phyloP scores from a whole-genome alignment of 2,888 invertebrate species.

The Dryocosmus kuriphilus region DNA sequence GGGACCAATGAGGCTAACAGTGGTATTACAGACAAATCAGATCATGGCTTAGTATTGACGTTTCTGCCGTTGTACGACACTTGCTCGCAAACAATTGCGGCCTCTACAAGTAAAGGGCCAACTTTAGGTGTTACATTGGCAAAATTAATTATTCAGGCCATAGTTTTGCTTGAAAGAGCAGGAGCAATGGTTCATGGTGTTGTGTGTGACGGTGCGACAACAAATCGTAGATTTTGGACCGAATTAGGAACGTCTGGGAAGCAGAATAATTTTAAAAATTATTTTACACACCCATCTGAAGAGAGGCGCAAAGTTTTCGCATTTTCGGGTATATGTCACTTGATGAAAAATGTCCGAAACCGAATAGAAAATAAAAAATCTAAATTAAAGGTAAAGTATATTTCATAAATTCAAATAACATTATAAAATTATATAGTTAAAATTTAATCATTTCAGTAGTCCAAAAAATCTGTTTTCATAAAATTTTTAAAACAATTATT shows the following conservation, averaged over 20 bases:
- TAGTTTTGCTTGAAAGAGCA: conserved; percentile 49
- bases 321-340: conserved; percentile 54
- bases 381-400: too few relatives aligned
- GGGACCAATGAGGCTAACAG: conserved; percentile 4
- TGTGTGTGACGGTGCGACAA: conserved; percentile 55
- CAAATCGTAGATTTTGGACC: too few relatives aligned
- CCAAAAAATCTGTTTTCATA: too few relatives aligned
- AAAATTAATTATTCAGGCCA: conserved; percentile 53
- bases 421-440: too few relatives aligned
- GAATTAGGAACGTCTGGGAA: conserved; percentile 47
- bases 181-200: conserved; percentile 54
- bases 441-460: too few relatives aligned
- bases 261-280: conserved; percentile 43
- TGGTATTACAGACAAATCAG: conserved; percentile 31
- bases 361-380: conserved; percentile 28
- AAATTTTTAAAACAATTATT: not conserved
- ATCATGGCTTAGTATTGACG: not conserved
- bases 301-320: conserved; percentile 40
- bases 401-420: too few relatives aligned
- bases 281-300: conserved; percentile 50
- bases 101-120: conserved; percentile 53
- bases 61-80: not conserved
- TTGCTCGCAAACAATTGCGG: conserved; percentile 55
- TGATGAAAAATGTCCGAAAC: conserved; percentile 59
- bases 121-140: conserved; percentile 47